phyloP scores from a whole-genome alignment of 1,140 invertebrate genomes.

The Zaprionus camerounensis region DNA sequence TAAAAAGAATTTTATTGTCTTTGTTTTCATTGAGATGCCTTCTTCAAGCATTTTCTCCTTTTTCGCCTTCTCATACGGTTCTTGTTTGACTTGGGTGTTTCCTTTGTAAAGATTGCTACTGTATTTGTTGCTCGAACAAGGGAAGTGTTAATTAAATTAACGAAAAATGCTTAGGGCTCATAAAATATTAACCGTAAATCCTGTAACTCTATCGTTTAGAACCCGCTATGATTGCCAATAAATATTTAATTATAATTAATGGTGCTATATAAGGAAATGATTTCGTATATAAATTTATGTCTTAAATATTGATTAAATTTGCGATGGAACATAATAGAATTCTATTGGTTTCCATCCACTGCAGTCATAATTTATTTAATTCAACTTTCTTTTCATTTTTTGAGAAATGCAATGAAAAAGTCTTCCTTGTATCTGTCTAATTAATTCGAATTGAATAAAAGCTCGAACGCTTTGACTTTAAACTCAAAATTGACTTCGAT shows the following conservation, averaged over 20 bases:
- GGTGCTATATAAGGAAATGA: neutral
- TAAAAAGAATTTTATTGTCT: slow-evolving; percentile 73
- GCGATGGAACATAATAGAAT: too few species aligned
- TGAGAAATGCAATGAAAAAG: neutral
- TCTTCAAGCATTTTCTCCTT: slow-evolving; percentile 18
- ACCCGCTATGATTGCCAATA: neutral
- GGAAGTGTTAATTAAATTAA: slow-evolving; percentile 67
- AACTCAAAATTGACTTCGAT: neutral
- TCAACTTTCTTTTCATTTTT: neutral
- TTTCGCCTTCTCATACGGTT: slow-evolving; percentile 30
- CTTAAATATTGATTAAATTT: neutral
- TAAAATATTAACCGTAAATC: slow-evolving; percentile 10
- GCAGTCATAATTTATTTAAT: too few species aligned
- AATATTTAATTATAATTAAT: neutral
- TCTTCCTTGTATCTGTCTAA: neutral
- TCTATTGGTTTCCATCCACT: too few species aligned
- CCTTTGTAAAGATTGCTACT: slow-evolving; percentile 20
- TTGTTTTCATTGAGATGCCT: slow-evolving; percentile 31
- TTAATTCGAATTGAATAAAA: neutral
- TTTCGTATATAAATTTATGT: neutral
- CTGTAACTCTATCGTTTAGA: neutral
- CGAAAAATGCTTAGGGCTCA: slow-evolving; percentile 15
- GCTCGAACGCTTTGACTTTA: neutral
- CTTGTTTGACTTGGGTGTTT: slow-evolving; percentile 3
- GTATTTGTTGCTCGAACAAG: slow-evolving; percentile 37